Base-by-base conservation (phyloP, 1,140 invertebrate genomes). In the Adelges cooleyi region DNA sequence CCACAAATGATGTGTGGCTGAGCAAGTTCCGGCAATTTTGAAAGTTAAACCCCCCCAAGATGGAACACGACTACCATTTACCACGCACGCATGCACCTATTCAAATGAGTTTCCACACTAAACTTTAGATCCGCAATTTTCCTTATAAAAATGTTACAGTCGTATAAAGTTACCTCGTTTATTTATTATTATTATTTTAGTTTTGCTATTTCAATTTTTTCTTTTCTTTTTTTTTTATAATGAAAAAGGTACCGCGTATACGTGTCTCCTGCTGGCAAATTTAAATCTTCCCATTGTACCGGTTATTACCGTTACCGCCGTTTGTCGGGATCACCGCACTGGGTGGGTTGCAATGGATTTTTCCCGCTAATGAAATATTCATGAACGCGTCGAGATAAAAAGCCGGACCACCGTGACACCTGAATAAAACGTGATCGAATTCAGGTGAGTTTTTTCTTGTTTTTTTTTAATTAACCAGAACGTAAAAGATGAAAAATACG, bases 341-440 rank as follows among this genome's bases (percentile, higher is more conserved):
- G 53, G 22, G 22, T 17, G 38, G 33, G 11, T 42, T 2, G 33
- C n/a, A n/a, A n/a, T n/a, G n/a, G n/a, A n/a, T n/a, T n/a, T 33
- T 33, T 33, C 29, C 11, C 20, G n/a, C 40, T 46, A 18, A 59
- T 59, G 54, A 59, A 59, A 59, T 59, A 59, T 59, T 46, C 54
- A 59, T 59, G 54, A 59, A 59, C 29, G 54, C 11, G 46, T 59
- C 23, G 54, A 59, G 44, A 29, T n/a, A n/a, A n/a, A 56, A n/a
- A 15, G n/a, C 18, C 6, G 15, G 38, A 25, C 22, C 23, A n/a
- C 20, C 10, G 29, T 29, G 25, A 46, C 10, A 59, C 22, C 53
- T 44, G 36, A 56, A 42, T 15, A 17, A 56, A 40, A 56, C 44
- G 42, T 44, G 42, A 29, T 46, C 17, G 54, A 46, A 46, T 25